These are phyloP conservation scores for Petaurus breviceps DNA, from an alignment of 2,113 vertebrate genomes.

Conservation along the genomic window DNA sequence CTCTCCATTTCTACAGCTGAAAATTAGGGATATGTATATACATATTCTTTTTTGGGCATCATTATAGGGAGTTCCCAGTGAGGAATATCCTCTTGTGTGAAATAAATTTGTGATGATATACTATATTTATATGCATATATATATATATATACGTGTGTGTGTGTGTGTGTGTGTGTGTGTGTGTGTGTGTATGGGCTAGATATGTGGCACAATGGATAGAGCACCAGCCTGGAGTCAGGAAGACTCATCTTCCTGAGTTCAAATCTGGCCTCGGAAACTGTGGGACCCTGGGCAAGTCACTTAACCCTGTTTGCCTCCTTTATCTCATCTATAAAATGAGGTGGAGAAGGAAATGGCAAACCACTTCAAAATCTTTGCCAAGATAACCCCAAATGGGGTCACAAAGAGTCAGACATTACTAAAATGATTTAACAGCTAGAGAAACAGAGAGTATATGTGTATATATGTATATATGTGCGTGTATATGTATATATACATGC, in stretches of 20 bases:
- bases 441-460: no score
- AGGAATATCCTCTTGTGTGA: background rate
- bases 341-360: background rate
- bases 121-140: no score
- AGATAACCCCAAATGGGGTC: background rate
- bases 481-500: no score
- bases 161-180: no score
- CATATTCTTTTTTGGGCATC: background rate
- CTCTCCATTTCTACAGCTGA: background rate
- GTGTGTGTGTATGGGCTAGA: no score
- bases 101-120: background rate
- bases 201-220: background rate
- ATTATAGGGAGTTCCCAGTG: background rate
- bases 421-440: background rate
- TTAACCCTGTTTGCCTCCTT: background rate
- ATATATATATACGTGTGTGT: no score
- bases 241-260: background rate
- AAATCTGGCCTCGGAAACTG: background rate
- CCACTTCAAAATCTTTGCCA: background rate
- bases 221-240: background rate
- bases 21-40: background rate
- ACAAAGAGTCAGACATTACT: background rate
- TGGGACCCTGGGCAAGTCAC: no score
- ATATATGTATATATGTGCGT: no score
- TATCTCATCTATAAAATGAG: background rate